A percentile compares a stretch with the other conserved stretches of the same genome.
Evolutionary conservation across 2,888 invertebrate genomes (phyloP).

Genomic region (Hydraecia micacea): DNA sequence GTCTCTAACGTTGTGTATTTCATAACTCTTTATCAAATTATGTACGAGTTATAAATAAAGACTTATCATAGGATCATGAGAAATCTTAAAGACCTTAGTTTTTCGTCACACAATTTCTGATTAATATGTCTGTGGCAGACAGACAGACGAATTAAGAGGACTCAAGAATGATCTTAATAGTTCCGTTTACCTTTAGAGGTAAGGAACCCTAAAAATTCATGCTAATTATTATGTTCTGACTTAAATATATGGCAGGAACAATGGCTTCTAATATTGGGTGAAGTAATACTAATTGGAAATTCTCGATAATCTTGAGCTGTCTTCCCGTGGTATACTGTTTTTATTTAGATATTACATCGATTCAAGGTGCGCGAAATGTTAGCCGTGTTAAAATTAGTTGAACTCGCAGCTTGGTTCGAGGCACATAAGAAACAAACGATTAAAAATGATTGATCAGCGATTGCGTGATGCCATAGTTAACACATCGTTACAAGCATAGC

Average conservation of each 20-base stretch:
- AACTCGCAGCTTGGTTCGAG: constrained; percentile 2
- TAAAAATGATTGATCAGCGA: constrained; percentile 12
- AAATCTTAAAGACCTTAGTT: neutral
- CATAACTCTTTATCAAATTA: neutral
- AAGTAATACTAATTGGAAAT: constrained; percentile 13
- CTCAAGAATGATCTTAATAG: neutral
- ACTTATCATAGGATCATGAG: neutral
- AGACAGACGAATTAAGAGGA: neutral
- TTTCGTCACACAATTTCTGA: neutral
- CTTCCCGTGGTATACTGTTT: constrained; percentile 10
- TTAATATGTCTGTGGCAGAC: neutral
- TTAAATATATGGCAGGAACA: neutral
- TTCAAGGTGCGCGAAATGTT: constrained; percentile 18
- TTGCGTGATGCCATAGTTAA: constrained; percentile 45
- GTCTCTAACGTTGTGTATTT: constrained; percentile 14
- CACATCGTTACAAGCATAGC: neutral
- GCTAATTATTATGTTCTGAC: neutral
- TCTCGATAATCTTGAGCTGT: constrained; percentile 5
- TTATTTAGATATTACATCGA: constrained; percentile 16
- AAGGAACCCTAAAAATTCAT: neutral
- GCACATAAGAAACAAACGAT: constrained; percentile 22
- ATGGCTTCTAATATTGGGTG: neutral
- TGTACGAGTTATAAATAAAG: neutral
- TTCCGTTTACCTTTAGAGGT: neutral
- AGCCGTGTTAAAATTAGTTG: constrained; percentile 8